Evolutionary conservation across 1,140 invertebrate species (phyloP).

Genomic region (Meloidogyne floridensis): DNA sequence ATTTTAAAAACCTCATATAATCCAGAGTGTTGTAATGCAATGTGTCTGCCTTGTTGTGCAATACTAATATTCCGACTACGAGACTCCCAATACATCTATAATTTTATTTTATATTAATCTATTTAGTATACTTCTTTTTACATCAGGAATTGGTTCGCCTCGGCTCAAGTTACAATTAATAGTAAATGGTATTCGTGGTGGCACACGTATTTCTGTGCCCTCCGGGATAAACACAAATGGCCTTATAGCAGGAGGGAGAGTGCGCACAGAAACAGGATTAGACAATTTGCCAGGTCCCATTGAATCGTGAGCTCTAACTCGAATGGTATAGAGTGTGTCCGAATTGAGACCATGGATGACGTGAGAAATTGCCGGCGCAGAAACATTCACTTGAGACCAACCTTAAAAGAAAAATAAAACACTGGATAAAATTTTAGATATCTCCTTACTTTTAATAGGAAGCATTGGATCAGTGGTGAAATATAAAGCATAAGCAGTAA

Average conservation of each 20-base stretch:
- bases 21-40: slow-evolving; percentile 60
- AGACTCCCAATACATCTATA: slow-evolving; percentile 38
- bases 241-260: slow-evolving; percentile 50
- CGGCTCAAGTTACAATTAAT: slow-evolving; percentile 59
- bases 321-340: slow-evolving; percentile 59
- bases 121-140: slow-evolving; percentile 36
- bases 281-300: slow-evolving; percentile 62
- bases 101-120: background rate
- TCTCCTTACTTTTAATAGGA: slow-evolving; percentile 60
- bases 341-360: slow-evolving; percentile 53
- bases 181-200: slow-evolving; percentile 54
- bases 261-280: slow-evolving; percentile 58
- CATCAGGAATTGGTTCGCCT: slow-evolving; percentile 57
- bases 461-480: slow-evolving; percentile 62
- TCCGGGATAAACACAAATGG: slow-evolving; percentile 56
- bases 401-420: background rate
- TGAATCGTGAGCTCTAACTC: slow-evolving; percentile 62
- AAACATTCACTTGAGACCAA: slow-evolving; percentile 15
- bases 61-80: slow-evolving; percentile 47
- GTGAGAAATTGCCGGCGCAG: slow-evolving; percentile 51
- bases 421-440: slow-evolving; percentile 48
- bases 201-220: slow-evolving; percentile 57
- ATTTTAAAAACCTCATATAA: slow-evolving; percentile 28
- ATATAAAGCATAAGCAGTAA: slow-evolving; percentile 62
- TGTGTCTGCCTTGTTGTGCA: slow-evolving; percentile 51